Evolutionary conservation across 2,888 invertebrate species (phyloP).

Genomic region (Drosophila algonquin): DNA sequence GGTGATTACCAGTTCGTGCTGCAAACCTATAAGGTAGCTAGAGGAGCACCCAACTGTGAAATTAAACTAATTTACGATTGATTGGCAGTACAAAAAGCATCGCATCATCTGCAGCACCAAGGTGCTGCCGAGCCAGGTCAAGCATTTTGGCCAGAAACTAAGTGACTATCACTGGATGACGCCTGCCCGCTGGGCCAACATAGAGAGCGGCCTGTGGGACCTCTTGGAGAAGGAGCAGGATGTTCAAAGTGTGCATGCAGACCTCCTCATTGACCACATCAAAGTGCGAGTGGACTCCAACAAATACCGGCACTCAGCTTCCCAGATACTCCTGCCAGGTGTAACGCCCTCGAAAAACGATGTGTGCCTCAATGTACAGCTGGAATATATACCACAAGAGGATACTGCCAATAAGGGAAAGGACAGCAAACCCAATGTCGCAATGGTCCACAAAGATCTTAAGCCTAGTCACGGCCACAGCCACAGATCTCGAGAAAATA

Average conservation of each 20-base stretch:
- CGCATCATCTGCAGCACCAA: slow-evolving; percentile 50
- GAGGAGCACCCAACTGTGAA: neutral
- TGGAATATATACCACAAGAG: slow-evolving; percentile 39
- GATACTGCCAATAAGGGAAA: slow-evolving; percentile 1
- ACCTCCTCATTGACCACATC: slow-evolving; percentile 57
- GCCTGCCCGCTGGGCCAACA: slow-evolving; percentile 45
- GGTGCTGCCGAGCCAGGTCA: slow-evolving; percentile 44
- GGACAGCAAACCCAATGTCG: no score
- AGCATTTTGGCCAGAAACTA: slow-evolving; percentile 28
- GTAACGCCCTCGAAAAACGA: neutral
- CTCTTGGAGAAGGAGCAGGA: slow-evolving; percentile 44
- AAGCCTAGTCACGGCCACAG: no score
- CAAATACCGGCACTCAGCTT: neutral
- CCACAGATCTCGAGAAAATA: no score
- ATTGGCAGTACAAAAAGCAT: slow-evolving; percentile 44
- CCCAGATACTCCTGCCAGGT: slow-evolving; percentile 20
- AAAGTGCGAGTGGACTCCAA: slow-evolving; percentile 40
- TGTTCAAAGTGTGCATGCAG: slow-evolving; percentile 23
- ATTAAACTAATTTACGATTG: neutral
- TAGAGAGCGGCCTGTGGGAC: slow-evolving; percentile 47
- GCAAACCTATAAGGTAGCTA: slow-evolving; percentile 55
- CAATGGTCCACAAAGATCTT: neutral
- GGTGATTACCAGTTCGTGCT: slow-evolving; percentile 54
- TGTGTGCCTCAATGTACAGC: slow-evolving; percentile 39
- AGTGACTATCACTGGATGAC: slow-evolving; percentile 61